Evolutionary conservation across 2,888 invertebrate species (phyloP).

Genomic region (Platycheirus albimanus): DNA sequence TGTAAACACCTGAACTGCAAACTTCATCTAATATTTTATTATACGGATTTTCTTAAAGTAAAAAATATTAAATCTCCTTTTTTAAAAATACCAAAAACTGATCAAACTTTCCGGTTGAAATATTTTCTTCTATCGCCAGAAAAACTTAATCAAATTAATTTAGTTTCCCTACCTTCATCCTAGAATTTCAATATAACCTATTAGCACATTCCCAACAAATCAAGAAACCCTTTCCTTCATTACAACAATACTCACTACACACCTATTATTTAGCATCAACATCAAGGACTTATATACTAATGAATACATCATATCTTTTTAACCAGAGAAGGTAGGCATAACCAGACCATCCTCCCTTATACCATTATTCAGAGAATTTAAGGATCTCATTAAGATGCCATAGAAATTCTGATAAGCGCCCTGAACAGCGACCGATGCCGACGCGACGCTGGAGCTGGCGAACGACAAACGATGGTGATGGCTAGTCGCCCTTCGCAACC

Average conservation of each 20-base stretch:
- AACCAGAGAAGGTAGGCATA: slow-evolving; percentile 17
- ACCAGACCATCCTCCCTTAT: slow-evolving; percentile 10
- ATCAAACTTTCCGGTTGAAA: too few relatives aligned
- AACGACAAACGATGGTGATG: neutral
- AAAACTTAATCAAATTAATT: too few relatives aligned
- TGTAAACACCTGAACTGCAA: too few relatives aligned
- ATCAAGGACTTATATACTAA: slow-evolving; percentile 9
- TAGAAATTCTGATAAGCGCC: slow-evolving; percentile 57
- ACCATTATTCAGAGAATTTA: slow-evolving; percentile 17
- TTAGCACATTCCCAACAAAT: too few relatives aligned
- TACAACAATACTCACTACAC: too few relatives aligned
- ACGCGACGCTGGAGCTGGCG: neutral
- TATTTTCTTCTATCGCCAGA: too few relatives aligned
- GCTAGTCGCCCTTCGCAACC: slow-evolving; percentile 51
- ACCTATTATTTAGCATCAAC: slow-evolving; percentile 6
- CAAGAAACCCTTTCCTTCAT: slow-evolving; percentile 10
- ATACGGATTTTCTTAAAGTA: too few relatives aligned
- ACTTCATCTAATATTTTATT: too few relatives aligned
- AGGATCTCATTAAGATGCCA: slow-evolving; percentile 69
- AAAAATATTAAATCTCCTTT: too few relatives aligned
- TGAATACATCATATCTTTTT: slow-evolving; percentile 11
- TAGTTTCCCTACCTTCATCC: too few relatives aligned
- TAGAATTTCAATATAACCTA: too few relatives aligned
- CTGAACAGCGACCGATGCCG: neutral
- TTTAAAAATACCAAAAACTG: too few relatives aligned